Percentiles rank a stretch among this genome's conserved stretches.
These are phyloP conservation scores for Cantharis lateralis DNA, from an alignment of 2,888 invertebrate genomes.

Conservation along the genomic window DNA sequence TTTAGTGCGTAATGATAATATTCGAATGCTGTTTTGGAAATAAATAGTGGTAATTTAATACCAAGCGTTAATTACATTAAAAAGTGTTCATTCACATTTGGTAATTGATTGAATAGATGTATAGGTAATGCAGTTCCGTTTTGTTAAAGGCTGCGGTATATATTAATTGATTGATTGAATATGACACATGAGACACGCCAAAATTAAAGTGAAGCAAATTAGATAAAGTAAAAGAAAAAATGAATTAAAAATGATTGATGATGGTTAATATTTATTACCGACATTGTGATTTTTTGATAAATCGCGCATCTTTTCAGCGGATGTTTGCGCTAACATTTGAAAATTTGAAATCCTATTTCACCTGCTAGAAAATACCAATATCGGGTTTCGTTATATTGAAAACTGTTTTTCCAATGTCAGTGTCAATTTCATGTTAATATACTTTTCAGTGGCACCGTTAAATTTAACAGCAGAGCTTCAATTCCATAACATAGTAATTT, in stretches of 20 bases:
- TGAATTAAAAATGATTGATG: conserved; percentile 20
- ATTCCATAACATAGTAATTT: background rate
- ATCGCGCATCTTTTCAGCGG: background rate
- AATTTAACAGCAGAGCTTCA: background rate
- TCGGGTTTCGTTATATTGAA: background rate
- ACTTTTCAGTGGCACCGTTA: background rate
- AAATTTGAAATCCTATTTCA: background rate
- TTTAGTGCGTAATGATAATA: background rate
- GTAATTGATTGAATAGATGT: background rate
- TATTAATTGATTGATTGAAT: conserved; percentile 19
- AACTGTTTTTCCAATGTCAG: background rate
- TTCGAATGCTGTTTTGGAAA: background rate
- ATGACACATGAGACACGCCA: conserved; percentile 15
- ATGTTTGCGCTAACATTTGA: background rate
- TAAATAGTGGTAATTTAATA: background rate
- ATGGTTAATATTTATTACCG: conserved; percentile 15
- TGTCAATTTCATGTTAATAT: background rate
- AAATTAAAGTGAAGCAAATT: conserved; percentile 20
- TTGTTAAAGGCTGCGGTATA: background rate
- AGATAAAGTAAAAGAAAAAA: conserved; percentile 14
- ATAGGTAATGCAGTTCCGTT: background rate
- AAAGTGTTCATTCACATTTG: background rate
- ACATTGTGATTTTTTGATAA: conserved; percentile 13
- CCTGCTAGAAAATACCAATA: background rate
- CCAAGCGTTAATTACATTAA: background rate